phyloP scores from a whole-genome alignment of 2,888 invertebrate species.

The Heliconius ethilla region DNA sequence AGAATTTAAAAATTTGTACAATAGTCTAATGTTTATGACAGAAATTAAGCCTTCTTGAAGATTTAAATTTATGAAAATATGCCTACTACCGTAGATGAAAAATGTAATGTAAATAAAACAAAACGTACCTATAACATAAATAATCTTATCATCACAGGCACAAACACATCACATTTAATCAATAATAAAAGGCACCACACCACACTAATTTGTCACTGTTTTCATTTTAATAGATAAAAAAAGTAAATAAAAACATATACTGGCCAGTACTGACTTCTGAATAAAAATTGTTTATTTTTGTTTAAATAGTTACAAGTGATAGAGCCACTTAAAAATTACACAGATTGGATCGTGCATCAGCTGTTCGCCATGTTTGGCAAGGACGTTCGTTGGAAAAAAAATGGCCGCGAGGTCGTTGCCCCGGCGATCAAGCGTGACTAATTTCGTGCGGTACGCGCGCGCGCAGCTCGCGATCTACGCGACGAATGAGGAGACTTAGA shows the following conservation, averaged over 20 bases:
- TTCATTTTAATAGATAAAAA: conserved; percentile 9
- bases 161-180: conserved; percentile 28
- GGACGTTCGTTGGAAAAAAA: conserved; percentile 66
- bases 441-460: conserved; percentile 62
- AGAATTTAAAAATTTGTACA: not conserved
- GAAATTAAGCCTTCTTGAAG: not conserved
- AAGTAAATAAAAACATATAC: not conserved
- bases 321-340: conserved; percentile 39
- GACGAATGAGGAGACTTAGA: conserved; percentile 77
- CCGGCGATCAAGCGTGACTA: conserved; percentile 68
- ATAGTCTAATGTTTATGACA: not conserved
- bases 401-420: conserved; percentile 66
- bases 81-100: not conserved
- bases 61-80: not conserved
- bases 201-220: conserved; percentile 27
- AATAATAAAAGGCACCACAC: conserved; percentile 28
- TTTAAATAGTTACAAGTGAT: conserved; percentile 8
- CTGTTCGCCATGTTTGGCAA: conserved; percentile 64
- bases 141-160: conserved; percentile 27
- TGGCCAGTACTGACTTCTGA: not conserved
- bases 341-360: conserved; percentile 56
- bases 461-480: conserved; percentile 69
- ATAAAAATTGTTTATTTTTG: not conserved
- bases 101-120: not conserved
- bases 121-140: conserved; percentile 26